phyloP scores from a whole-genome alignment of 2,113 vertebrate species.

The Pogona vitticeps region DNA sequence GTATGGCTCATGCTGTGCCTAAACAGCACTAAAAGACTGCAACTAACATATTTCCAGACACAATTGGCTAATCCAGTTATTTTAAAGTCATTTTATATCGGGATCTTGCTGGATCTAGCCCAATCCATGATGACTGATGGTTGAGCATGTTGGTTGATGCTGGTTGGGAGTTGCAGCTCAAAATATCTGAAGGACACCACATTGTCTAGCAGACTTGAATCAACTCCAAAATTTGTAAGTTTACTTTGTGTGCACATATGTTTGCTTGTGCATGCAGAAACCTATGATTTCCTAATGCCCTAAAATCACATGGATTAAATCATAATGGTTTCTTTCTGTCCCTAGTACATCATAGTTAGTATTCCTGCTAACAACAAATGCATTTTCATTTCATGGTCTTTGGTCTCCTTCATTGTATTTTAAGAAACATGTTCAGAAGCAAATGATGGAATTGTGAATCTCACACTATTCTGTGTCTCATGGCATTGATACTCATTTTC shows the following conservation, averaged over 20 bases:
- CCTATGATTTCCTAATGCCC: neutral
- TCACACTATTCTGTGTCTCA: neutral
- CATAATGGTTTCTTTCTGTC: neutral
- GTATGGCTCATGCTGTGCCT: no score
- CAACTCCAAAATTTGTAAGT: no score
- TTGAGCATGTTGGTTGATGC: neutral
- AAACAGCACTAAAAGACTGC: no score
- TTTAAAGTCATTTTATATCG: no score
- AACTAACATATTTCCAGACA: no score
- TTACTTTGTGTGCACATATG: no score
- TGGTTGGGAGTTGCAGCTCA: neutral
- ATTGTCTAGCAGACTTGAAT: no score
- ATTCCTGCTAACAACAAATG: neutral
- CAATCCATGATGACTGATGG: neutral
- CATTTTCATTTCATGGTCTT: neutral
- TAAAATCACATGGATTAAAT: neutral
- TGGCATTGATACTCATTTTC: neutral
- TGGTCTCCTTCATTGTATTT: no score
- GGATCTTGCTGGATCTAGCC: no score
- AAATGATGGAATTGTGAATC: no score
- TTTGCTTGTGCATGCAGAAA: neutral
- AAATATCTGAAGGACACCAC: no score
- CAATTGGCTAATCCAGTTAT: no score
- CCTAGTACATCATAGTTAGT: neutral
- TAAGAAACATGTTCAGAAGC: neutral